Base-by-base conservation (phyloP, 2,888 invertebrate genomes). In the Tachina grossa region DNA sequence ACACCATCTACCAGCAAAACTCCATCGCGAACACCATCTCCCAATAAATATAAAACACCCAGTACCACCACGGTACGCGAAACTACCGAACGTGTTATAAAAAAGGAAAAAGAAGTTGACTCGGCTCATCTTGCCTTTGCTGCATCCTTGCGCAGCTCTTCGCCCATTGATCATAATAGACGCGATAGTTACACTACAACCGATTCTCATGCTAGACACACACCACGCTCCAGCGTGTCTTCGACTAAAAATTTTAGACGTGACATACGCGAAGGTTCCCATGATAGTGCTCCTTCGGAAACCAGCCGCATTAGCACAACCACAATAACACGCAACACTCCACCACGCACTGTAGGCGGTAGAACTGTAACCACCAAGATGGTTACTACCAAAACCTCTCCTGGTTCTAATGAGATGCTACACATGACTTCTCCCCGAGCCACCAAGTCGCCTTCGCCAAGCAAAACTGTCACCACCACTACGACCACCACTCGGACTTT, bases 71-170 rank as follows among this genome's bases (percentile, higher is more conserved):
- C 87, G 1, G 88, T 87, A 9, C 88, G 87, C 2, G 87, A 88
- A 53, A 84, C 83, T 9, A 89, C 92, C 4, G 88, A 89, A 57
- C 87, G 89, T 13, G 88, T 89, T 84, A 77, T 90, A 84, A 88
- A 88, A 13, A 91, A 91, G 86, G 92, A 92, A 69, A 91, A 92
- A 43, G 90, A 90, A 74, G 90, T 90, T 45, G 96, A 96, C 89
- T 95, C 96, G 0, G 94, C 96, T 1, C 96, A 96, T 89, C 95
- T 96, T 87, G 96, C 96, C 0, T 96, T 96, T 93, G 96, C 96
- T 0, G 94, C 95, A 80, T 95, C 96, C 8, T 92, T 96, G 65
- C 94, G 96, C 45, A 94, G 95, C 83, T 94, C 95, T 51, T 95
- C 95, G 9, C 94, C 94, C 85, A 94, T 94, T n/a, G 94, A 94